These are phyloP conservation scores for Palaemon carinicauda DNA, from an alignment of 1,140 invertebrate genomes.

Conservation along the genomic window DNA sequence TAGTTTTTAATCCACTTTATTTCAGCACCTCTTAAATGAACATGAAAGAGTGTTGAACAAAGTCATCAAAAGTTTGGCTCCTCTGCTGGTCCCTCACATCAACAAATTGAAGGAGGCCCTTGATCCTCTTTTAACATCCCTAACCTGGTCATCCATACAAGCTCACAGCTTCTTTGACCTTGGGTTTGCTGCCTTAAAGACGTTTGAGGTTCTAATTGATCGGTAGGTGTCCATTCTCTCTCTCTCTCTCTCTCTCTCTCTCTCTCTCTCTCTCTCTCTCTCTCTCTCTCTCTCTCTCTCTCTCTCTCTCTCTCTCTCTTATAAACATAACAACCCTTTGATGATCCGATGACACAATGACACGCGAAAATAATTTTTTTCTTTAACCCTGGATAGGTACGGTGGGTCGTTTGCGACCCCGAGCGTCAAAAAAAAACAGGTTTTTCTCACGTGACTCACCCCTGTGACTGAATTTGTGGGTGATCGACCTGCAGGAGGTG, in stretches of 20 bases:
- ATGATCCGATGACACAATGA: too few species aligned
- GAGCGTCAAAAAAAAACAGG: too few species aligned
- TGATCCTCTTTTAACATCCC: slow-evolving; percentile 77
- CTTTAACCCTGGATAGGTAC: too few species aligned
- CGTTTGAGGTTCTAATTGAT: slow-evolving; percentile 81
- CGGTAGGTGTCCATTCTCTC: slow-evolving; percentile 61
- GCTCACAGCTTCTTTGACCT: slow-evolving; percentile 78
- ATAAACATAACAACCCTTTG: too few species aligned
- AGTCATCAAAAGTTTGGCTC: slow-evolving; percentile 71
- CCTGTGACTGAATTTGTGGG: too few species aligned
- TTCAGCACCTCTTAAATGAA: slow-evolving; percentile 56
- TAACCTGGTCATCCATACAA: slow-evolving; percentile 82
- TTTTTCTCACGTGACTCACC: too few species aligned
- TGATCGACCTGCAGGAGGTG: too few species aligned
- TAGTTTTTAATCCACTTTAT: slow-evolving; percentile 6
- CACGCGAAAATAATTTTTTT: too few species aligned
- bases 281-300: background rate
- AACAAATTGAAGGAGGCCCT: slow-evolving; percentile 81
- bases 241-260: too few species aligned
- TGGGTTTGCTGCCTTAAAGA: slow-evolving; percentile 76
- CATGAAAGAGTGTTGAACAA: slow-evolving; percentile 44
- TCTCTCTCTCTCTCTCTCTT: background rate
- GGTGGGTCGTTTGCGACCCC: too few species aligned
- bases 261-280: background rate
- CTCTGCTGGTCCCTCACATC: slow-evolving; percentile 84